Conservation (phyloP, 64 coral and sea anemone species). For the Pocillopora verrucosa region DNA sequence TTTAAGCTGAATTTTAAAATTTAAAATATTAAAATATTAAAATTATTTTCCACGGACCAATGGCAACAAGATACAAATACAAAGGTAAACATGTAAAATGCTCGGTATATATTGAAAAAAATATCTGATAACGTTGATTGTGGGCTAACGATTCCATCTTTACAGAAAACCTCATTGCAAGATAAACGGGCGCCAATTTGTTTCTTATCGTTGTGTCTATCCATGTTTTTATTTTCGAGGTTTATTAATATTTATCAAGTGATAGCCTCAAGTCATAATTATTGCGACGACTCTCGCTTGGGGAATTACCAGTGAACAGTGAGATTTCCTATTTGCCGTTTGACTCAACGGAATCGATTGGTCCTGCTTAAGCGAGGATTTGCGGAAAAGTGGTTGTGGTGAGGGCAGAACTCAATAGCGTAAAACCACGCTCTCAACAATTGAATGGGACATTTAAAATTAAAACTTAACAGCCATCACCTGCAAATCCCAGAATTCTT, state of each 20-base stretch:
- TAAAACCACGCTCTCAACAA: not conserved
- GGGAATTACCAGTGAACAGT: no score
- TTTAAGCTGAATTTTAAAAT: not conserved
- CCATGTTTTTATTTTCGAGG: not conserved
- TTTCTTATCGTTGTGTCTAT: not conserved
- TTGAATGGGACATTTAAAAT: conserved; percentile 16
- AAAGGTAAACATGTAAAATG: not conserved
- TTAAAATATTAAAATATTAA: conserved; percentile 3
- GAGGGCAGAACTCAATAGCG: no score
- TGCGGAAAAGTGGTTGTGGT: no score
- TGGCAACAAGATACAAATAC: not conserved
- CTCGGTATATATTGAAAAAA: not conserved
- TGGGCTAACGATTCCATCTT: not conserved
- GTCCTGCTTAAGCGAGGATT: no score
- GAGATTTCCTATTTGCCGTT: no score
- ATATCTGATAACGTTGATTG: not conserved
- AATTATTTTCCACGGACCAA: not conserved
- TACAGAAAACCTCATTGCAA: not conserved
- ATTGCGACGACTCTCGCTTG: no score
- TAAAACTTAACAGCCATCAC: conserved; percentile 15
- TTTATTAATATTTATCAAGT: conserved; percentile 14
- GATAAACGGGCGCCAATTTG: not conserved
- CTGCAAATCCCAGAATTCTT: conserved; percentile 36
- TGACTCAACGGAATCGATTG: no score
- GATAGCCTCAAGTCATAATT: no score